Percentiles rank a stretch among this genome's conserved stretches.
Conservation (phyloP, 2,113 vertebrate genomes). For the Muntiacus muntjak region DNA sequence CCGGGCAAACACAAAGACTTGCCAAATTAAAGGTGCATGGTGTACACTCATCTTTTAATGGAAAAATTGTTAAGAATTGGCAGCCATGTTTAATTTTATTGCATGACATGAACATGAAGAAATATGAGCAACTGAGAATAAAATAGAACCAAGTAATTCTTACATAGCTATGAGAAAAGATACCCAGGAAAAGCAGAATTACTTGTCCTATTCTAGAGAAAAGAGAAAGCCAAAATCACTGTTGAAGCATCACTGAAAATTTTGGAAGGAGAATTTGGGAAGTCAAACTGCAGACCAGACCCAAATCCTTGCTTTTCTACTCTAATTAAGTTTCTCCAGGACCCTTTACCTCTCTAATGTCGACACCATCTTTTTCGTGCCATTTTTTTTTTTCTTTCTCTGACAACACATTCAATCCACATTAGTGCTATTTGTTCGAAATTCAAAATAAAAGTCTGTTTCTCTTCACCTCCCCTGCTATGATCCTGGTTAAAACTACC, state of each 20-base stretch:
- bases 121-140: neutral
- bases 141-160: neutral
- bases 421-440: neutral
- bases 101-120: neutral
- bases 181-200: neutral
- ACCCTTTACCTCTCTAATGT: neutral
- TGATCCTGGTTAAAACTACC: neutral
- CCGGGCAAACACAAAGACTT: neutral
- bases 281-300: no score
- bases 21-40: rapidly evolving
- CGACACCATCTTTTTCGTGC: neutral
- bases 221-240: neutral
- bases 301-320: neutral
- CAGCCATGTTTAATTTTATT: neutral
- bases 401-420: neutral
- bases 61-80: neutral
- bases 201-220: neutral
- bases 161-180: neutral
- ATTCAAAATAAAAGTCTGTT: neutral
- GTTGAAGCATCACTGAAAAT: neutral
- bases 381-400: neutral
- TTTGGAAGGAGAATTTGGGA: neutral
- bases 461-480: neutral
- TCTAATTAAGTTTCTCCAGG: neutral
- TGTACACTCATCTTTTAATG: neutral